Evolutionary conservation across 1,140 invertebrate species (phyloP).

Genomic region (Papilio polyxenes): DNA sequence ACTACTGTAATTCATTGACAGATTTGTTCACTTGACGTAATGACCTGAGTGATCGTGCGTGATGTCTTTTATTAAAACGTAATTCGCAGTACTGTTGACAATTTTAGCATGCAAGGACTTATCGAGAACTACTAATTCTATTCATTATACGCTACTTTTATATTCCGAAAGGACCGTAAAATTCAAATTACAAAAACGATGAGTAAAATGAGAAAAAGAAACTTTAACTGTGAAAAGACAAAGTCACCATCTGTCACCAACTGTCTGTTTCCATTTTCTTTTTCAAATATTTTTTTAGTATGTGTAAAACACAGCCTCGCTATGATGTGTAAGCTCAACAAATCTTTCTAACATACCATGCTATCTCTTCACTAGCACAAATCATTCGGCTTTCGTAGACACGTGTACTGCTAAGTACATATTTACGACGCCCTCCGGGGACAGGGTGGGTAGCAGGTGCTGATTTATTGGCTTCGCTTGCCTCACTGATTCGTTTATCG

Average conservation of each 20-base stretch:
- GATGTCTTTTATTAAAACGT: not conserved
- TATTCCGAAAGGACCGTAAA: too few species aligned
- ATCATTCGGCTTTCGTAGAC: conserved; percentile 12
- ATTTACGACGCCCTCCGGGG: conserved; percentile 31
- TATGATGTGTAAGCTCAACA: too few species aligned
- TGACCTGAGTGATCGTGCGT: not conserved
- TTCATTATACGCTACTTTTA: too few species aligned
- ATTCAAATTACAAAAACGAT: too few species aligned
- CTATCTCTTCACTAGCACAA: not conserved
- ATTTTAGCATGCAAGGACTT: not conserved
- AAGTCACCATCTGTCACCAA: too few species aligned
- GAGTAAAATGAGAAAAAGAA: not conserved
- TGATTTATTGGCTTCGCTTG: conserved; percentile 22
- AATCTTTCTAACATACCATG: not conserved
- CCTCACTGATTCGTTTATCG: conserved; percentile 20
- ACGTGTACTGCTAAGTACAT: conserved; percentile 34
- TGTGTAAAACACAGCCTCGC: too few species aligned
- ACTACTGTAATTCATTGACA: too few species aligned
- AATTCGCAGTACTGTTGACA: not conserved
- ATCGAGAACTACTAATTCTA: too few species aligned
- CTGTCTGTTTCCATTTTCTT: too few species aligned
- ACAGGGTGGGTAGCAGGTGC: conserved; percentile 28
- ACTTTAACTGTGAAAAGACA: too few species aligned
- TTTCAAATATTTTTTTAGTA: too few species aligned
- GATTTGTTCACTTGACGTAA: too few species aligned